These are phyloP conservation scores for Apeltes quadracus DNA, from an alignment of 2,113 vertebrate species.

Conservation along the genomic window DNA sequence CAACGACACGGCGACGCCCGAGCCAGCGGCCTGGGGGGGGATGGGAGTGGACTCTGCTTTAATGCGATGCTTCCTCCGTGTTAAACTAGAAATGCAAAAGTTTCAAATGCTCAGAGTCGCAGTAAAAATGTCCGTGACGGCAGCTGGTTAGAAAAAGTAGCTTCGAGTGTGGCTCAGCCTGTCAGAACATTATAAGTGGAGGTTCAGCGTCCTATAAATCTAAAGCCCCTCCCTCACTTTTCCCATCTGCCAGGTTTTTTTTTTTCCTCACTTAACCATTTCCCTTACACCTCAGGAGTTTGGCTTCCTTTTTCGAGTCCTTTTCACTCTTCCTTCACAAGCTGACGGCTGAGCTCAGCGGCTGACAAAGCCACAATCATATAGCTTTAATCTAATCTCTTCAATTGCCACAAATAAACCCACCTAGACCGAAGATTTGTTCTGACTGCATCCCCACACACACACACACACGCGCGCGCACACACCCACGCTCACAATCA, in stretches of 20 bases:
- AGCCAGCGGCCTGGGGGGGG: too few species aligned
- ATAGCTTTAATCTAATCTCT: constrained; percentile 59
- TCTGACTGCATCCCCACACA: constrained; percentile 32
- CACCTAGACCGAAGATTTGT: constrained; percentile 44
- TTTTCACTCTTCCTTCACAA: constrained; percentile 38
- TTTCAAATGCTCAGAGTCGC: constrained; percentile 26
- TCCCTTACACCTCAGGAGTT: constrained; percentile 38
- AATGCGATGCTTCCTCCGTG: background rate
- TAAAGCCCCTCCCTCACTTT: constrained; percentile 30
- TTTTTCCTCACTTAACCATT: constrained; percentile 33
- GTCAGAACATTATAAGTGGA: constrained; percentile 56
- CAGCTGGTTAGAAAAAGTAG: constrained; percentile 54
- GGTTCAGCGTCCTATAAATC: constrained; percentile 55
- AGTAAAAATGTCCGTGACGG: constrained; percentile 38
- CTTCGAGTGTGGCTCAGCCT: constrained; percentile 48
- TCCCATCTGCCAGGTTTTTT: constrained; percentile 40
- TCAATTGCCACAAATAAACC: constrained; percentile 32
- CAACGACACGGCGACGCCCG: too few species aligned
- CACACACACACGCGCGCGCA: constrained; percentile 7
- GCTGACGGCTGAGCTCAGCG: constrained; percentile 29
- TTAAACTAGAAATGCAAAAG: constrained; percentile 21
- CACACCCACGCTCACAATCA: constrained; percentile 36
- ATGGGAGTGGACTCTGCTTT: too few species aligned
- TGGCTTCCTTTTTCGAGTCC: constrained; percentile 17
- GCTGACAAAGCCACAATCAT: constrained; percentile 43